Evolutionary conservation across 2,113 vertebrate species (phyloP), one percentile per base, ranked within the genome.

Genomic region (Callaeas wilsoni): DNA sequence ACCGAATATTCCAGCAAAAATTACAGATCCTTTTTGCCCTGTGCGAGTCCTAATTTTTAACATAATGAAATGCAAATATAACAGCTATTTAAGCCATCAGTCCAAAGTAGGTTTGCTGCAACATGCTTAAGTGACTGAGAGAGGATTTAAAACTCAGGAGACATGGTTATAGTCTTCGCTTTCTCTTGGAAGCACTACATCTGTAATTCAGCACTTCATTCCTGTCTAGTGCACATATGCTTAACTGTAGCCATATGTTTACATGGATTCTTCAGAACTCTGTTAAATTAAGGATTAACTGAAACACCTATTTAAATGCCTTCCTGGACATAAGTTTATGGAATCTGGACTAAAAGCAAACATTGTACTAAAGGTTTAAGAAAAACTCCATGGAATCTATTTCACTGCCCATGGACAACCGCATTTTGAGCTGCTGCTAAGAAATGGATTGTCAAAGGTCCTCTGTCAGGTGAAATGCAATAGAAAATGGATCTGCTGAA

Each of bases 241-340:
- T 74, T 96, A 97, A 96, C 83, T 86, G 80, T 71, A 94, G 92
- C 94, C 94, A 92, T 88, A 90, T 96, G 94, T 93, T 93, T 96
- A 91, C 13, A 2, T 84, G 87, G 88, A 77, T 81, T 78, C 83
- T 96, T 89, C 85, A 92, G 83, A 90, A 93, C 50, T 80, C 88
- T 86, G 55, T 80, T 88, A 93, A 96, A 96, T 70, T 46, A 52
- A 84, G 76, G 94, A 96, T 96, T 94, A 94, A 94, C 79, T 84
- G 90, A 90, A 95, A 78, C 93, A 95, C 85, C 92, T 93, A 81
- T 87, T 90, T 84, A 84, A 94, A 78, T 92, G 68, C 44, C 32
- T 94, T 93, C 53, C 83, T 92, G 88, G 83, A 90, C 63, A 60
- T 11, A 64, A 67, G 64, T 84, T 96, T 87, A 75, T 94, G 49